These are phyloP conservation scores for Drosophila serrata DNA, from an alignment of 1,140 invertebrate species.

Conservation along the genomic window DNA sequence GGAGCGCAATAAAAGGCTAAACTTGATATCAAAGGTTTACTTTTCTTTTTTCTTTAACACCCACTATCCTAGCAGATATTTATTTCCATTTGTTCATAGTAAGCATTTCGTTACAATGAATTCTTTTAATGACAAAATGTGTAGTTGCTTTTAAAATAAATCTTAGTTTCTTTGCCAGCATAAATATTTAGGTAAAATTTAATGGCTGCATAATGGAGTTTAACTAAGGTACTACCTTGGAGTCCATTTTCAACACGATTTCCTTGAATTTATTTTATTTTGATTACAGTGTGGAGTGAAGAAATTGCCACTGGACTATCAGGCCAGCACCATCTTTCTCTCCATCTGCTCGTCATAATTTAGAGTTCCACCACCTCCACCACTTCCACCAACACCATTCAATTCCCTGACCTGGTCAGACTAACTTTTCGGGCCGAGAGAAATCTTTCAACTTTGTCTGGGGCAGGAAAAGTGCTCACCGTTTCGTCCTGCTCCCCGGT, in stretches of 20 bases:
- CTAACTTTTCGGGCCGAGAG: conserved; percentile 30
- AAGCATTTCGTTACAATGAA: background rate
- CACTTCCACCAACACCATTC: background rate
- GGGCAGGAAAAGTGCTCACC: conserved; percentile 23
- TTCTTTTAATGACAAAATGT: background rate
- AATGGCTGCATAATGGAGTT: background rate
- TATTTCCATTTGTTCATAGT: background rate
- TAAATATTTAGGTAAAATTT: background rate
- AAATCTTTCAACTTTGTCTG: conserved; percentile 48
- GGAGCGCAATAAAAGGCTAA: conserved; percentile 10
- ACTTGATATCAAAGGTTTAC: conserved; percentile 10
- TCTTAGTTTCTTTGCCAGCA: background rate
- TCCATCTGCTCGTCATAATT: conserved; percentile 23
- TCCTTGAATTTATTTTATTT: conserved; percentile 17
- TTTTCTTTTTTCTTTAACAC: background rate
- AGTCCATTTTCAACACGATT: conserved; percentile 1
- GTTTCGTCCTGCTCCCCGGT: background rate
- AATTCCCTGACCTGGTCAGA: conserved; percentile 41
- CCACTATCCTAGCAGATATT: background rate
- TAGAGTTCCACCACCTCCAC: background rate
- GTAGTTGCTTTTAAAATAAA: background rate
- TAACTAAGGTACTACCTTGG: background rate
- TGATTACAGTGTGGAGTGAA: conserved; percentile 1
- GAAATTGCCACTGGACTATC: conserved; percentile 20
- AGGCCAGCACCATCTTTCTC: background rate